Percentiles rank a stretch among this genome's conserved stretches.
These are phyloP conservation scores for Poecilia picta DNA, from an alignment of 2,797 vertebrate genomes.

Conservation along the genomic window DNA sequence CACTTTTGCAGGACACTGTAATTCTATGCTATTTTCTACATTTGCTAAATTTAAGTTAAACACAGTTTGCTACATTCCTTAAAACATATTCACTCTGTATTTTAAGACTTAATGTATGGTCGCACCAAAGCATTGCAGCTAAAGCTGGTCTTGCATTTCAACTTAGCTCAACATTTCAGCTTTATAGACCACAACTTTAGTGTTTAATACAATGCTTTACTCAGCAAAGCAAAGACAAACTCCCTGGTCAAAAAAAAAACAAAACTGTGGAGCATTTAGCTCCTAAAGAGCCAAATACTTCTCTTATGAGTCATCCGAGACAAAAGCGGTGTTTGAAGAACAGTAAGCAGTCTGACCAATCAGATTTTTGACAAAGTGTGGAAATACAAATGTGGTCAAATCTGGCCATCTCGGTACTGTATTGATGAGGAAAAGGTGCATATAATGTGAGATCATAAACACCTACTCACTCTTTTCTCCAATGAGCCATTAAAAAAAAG, in stretches of 20 bases:
- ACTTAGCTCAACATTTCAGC: conserved; percentile 11
- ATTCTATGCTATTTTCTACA: background rate
- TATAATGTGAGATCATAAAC: background rate
- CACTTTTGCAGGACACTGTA: background rate
- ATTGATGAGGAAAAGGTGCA: background rate
- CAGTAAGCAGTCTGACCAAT: background rate
- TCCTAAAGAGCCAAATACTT: conserved; percentile 1
- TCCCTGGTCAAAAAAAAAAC: background rate
- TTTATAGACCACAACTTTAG: conserved; percentile 2
- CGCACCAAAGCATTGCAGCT: background rate
- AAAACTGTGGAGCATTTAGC: background rate
- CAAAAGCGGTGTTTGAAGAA: conserved; percentile 16
- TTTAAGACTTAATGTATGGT: background rate
- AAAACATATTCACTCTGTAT: background rate
- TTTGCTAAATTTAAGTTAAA: background rate
- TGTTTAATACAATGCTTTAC: background rate
- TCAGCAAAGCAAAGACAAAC: background rate
- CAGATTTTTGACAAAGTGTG: background rate
- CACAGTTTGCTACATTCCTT: background rate
- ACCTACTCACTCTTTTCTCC: conserved; percentile 4
- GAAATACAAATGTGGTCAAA: background rate
- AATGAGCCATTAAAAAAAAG: background rate
- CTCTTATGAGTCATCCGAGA: background rate
- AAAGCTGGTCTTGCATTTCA: background rate
- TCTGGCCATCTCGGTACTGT: background rate